Conservation (phyloP, 64 coral and sea anemone species). For the Stichodactyla mertensii region DNA sequence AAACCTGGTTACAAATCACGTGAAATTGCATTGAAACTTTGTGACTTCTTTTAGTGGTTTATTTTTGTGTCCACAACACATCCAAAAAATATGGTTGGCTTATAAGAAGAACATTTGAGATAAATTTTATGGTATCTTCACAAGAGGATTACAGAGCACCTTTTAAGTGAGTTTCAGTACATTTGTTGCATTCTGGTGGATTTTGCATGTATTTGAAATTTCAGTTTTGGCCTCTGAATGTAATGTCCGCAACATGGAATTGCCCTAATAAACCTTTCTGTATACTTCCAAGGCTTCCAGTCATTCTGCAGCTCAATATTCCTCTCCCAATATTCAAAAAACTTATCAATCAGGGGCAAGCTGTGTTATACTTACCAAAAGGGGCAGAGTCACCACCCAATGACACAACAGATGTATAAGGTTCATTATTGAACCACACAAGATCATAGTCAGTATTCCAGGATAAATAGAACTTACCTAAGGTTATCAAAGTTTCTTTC, state of each 20-base stretch:
- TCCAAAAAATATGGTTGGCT: no score
- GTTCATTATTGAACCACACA: constrained; percentile 10
- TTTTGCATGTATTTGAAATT: no score
- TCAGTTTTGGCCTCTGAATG: neutral
- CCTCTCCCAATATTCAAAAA: constrained; percentile 34
- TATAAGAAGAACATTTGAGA: no score
- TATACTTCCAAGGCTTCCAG: constrained; percentile 77
- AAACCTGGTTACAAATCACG: no score
- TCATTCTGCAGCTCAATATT: constrained; percentile 28
- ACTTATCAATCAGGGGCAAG: constrained; percentile 27
- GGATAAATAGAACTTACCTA: constrained; percentile 38
- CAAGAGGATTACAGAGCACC: no score
- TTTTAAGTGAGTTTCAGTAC: no score
- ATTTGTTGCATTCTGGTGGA: no score
- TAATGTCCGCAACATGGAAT: neutral
- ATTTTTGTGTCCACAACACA: no score
- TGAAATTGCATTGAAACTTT: no score
- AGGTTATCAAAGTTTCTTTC: neutral
- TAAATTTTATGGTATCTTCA: no score
- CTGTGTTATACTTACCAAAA: constrained; percentile 37
- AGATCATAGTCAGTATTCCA: constrained; percentile 21
- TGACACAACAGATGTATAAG: constrained; percentile 28
- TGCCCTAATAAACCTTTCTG: constrained; percentile 27
- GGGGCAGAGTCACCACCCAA: constrained; percentile 32
- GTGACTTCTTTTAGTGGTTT: no score